Evolutionary conservation across 2,113 vertebrate genomes (phyloP).

Genomic region (Daphoenositta chrysoptera): DNA sequence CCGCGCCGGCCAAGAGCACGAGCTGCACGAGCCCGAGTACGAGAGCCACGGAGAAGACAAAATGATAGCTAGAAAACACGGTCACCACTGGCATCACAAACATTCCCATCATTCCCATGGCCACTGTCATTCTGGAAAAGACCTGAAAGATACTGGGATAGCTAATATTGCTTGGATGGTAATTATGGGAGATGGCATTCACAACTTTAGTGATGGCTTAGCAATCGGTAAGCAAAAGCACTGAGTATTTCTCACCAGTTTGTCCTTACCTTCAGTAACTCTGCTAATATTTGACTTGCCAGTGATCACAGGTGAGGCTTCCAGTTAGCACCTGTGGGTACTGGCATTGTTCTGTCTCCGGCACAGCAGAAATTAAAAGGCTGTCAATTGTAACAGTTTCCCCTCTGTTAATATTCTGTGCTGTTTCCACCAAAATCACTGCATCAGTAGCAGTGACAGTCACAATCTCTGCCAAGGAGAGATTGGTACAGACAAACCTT

Average conservation of each 20-base stretch:
- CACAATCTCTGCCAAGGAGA: not conserved
- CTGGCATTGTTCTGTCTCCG: not conserved
- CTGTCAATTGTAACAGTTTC: not conserved
- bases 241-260: not conserved
- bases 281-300: not conserved
- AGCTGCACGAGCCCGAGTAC: conserved; percentile 59
- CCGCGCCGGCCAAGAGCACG: conserved; percentile 43
- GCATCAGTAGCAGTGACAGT: not conserved
- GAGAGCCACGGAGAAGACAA: conserved; percentile 71
- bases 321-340: not conserved
- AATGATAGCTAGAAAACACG: conserved; percentile 75
- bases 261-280: not conserved
- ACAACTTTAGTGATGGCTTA: conserved; percentile 97
- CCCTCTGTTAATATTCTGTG: not conserved
- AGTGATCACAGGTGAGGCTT: not conserved
- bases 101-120: conserved; percentile 88
- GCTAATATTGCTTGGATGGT: conserved; percentile 99
- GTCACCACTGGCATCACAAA: conserved; percentile 76
- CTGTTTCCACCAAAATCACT: not conserved
- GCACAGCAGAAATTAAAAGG: not conserved
- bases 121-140: conserved; percentile 94
- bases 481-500: not conserved
- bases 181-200: conserved; percentile 99
- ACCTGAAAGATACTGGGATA: conserved; percentile 94
- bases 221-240: conserved; percentile 85